Percentiles rank a stretch among this genome's conserved stretches.
These are phyloP conservation scores for Arbacia lixula DNA, from an alignment of 53 echinoderm and acorn worm species.

Conservation along the genomic window DNA sequence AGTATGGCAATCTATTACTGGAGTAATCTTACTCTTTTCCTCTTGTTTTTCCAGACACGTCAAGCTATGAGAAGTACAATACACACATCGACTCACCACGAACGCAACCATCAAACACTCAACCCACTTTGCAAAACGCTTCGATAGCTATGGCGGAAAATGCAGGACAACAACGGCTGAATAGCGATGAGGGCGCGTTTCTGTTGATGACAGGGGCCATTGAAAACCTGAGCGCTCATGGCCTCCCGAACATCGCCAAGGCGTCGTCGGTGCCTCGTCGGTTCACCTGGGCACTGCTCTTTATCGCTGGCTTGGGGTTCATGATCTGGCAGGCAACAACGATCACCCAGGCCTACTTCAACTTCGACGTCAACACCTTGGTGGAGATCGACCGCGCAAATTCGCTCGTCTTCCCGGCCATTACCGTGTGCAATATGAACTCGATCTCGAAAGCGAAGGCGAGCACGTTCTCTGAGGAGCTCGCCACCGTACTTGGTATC, in stretches of 20 bases:
- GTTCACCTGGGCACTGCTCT: slow-evolving; percentile 66
- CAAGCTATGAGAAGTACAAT: no score
- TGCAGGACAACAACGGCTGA: no score
- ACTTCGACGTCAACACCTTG: slow-evolving; percentile 66
- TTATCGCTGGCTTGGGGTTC: slow-evolving; percentile 50
- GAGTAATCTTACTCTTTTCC: no score
- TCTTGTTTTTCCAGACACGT: no score
- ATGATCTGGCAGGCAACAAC: slow-evolving; percentile 44
- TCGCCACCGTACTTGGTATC: neutral
- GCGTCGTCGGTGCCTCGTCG: slow-evolving; percentile 54
- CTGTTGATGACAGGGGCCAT: no score
- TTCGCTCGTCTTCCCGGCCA: slow-evolving; percentile 63
- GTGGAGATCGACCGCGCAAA: slow-evolving; percentile 51
- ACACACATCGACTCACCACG: no score
- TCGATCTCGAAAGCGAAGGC: slow-evolving; percentile 25
- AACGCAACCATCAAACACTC: no score
- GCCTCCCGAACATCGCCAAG: slow-evolving; percentile 85
- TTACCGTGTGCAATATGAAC: slow-evolving; percentile 88
- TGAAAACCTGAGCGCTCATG: no score
- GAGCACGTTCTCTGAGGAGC: neutral
- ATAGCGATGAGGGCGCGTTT: no score
- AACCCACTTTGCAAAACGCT: no score
- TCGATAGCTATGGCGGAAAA: no score
- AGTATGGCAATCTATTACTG: no score
- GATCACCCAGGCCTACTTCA: slow-evolving; percentile 23